These are phyloP conservation scores for Neostethus bicornis DNA, from an alignment of 2,797 vertebrate genomes.

Conservation along the genomic window DNA sequence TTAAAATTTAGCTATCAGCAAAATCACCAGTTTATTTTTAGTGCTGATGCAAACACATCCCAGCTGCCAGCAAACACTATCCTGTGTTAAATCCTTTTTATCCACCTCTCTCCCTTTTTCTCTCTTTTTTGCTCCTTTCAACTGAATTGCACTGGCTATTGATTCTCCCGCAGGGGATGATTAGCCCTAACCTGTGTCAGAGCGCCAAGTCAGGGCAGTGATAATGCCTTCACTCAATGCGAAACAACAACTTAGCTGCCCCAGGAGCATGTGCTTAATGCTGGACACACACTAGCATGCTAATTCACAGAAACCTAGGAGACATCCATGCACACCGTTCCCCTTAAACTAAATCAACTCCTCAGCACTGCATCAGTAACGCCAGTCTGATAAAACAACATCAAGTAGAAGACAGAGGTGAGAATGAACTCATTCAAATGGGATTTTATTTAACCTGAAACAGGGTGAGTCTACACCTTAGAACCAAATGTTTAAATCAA, in stretches of 20 bases:
- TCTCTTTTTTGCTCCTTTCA: slow-evolving; percentile 24
- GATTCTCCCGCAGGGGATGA: slow-evolving; percentile 72
- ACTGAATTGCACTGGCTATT: slow-evolving; percentile 59
- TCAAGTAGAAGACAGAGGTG: slow-evolving; percentile 27
- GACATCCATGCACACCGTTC: slow-evolving; percentile 68
- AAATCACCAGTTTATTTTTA: slow-evolving; percentile 4
- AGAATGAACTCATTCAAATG: slow-evolving; percentile 36
- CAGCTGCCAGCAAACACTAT: slow-evolving; percentile 11
- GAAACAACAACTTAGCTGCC: slow-evolving; percentile 74
- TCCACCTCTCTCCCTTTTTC: slow-evolving; percentile 33
- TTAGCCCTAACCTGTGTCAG: slow-evolving; percentile 75
- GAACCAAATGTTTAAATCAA: background rate
- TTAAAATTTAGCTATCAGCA: background rate
- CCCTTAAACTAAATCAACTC: slow-evolving; percentile 54
- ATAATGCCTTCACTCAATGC: slow-evolving; percentile 76
- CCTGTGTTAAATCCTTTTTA: slow-evolving; percentile 34
- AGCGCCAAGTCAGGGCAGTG: slow-evolving; percentile 61
- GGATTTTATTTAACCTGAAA: slow-evolving; percentile 11
- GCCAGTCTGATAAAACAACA: slow-evolving; percentile 55
- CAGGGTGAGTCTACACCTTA: background rate
- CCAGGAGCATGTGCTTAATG: slow-evolving; percentile 52
- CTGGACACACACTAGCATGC: slow-evolving; percentile 54
- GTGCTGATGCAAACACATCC: slow-evolving; percentile 8
- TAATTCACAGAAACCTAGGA: slow-evolving; percentile 68
- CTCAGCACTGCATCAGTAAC: slow-evolving; percentile 46